Evolutionary conservation across 2,888 invertebrate genomes (phyloP).

Genomic region (Digitonthophagus gazella): DNA sequence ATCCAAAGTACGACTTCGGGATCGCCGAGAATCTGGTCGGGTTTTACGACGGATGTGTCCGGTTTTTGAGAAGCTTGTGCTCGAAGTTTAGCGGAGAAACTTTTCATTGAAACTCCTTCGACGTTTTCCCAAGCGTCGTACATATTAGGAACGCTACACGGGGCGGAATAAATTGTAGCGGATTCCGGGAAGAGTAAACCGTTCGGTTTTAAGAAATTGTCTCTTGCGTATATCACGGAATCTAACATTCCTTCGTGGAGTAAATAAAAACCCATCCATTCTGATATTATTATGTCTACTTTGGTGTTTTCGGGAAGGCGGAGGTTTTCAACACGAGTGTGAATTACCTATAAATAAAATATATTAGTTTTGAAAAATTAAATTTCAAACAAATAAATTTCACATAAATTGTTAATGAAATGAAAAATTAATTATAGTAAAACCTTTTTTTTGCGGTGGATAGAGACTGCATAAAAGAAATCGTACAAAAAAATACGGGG

Average conservation of each 20-base stretch:
- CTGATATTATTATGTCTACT: constrained; percentile 89
- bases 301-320: constrained; percentile 61
- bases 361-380: too few relatives aligned
- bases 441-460: too few relatives aligned
- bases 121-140: constrained; percentile 76
- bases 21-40: constrained; percentile 62
- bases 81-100: constrained; percentile 63
- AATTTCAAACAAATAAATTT: too few relatives aligned
- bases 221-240: constrained; percentile 79
- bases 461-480: too few relatives aligned
- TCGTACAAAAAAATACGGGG: too few relatives aligned
- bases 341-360: too few relatives aligned
- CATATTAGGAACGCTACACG: constrained; percentile 64
- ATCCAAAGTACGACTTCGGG: constrained; percentile 67
- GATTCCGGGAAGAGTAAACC: constrained; percentile 76
- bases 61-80: constrained; percentile 64
- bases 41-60: constrained; percentile 58
- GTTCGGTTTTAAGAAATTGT: constrained; percentile 71
- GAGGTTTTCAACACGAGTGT: constrained; percentile 76
- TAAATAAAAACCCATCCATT: constrained; percentile 98
- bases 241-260: constrained; percentile 95
- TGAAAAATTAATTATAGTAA: too few relatives aligned
- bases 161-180: constrained; percentile 65
- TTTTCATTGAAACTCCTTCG: constrained; percentile 76
- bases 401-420: too few relatives aligned